Conservation (phyloP, 1,140 invertebrate genomes). For the Trachymyrmex cornetzi region DNA sequence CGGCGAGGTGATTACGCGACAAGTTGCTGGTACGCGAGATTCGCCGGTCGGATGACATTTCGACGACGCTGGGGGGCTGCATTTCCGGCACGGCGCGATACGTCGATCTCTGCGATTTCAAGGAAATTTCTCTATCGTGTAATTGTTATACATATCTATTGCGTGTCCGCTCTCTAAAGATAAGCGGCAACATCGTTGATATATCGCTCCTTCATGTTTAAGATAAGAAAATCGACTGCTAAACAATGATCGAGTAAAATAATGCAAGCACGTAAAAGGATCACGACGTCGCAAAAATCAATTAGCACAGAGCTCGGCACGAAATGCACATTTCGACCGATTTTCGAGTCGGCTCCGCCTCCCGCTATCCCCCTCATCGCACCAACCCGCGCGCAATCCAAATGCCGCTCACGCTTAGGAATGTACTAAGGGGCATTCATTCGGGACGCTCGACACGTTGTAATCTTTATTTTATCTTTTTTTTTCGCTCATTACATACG, state of each 20-base stretch:
- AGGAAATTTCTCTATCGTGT: background rate
- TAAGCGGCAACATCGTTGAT: conserved; percentile 10
- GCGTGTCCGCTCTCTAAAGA: background rate
- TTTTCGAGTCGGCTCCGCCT: too few relatives aligned
- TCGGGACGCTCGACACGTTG: too few relatives aligned
- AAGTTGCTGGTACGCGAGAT: background rate
- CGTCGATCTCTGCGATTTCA: conserved; percentile 28
- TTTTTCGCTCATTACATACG: too few relatives aligned
- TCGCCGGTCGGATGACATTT: background rate
- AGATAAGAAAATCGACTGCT: background rate
- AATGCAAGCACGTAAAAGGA: background rate
- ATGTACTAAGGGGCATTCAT: too few relatives aligned
- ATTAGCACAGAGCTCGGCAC: too few relatives aligned
- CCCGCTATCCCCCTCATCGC: too few relatives aligned
- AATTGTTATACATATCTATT: background rate
- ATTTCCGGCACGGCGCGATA: conserved; percentile 20
- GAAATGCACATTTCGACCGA: too few relatives aligned
- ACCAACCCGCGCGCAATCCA: too few relatives aligned
- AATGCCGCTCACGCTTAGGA: too few relatives aligned
- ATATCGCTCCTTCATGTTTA: background rate
- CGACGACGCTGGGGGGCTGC: background rate
- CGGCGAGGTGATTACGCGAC: background rate
- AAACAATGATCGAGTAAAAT: background rate
- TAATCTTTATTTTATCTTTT: too few relatives aligned
- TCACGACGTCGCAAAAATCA: background rate